Conservation (phyloP, 2,797 vertebrate species). For the Fistularia commersonii region DNA sequence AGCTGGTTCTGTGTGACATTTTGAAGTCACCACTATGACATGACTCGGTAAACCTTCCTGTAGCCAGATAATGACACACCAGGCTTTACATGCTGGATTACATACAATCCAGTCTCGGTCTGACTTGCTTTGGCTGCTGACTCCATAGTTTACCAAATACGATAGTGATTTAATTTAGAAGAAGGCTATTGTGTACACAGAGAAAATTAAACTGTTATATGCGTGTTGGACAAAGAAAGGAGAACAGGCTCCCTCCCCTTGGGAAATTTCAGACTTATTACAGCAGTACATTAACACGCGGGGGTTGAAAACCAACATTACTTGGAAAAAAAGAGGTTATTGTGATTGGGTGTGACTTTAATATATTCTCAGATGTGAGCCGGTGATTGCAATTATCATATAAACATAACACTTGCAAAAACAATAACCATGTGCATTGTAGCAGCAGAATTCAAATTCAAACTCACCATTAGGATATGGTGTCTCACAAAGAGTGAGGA, state of each 20-base stretch:
- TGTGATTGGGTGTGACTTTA: conserved; percentile 1
- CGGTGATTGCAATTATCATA: background rate
- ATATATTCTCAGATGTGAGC: conserved; percentile 1
- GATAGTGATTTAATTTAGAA: conserved; percentile 38
- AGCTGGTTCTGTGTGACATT: conserved; percentile 31
- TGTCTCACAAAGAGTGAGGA: conserved; percentile 97
- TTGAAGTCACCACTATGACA: conserved; percentile 46
- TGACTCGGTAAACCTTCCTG: conserved; percentile 53
- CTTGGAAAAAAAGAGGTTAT: conserved; percentile 42
- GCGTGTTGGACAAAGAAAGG: conserved; percentile 35
- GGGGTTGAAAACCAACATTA: conserved; percentile 27
- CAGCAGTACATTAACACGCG: conserved; percentile 27
- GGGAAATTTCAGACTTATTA: conserved; percentile 63
- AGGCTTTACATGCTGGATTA: conserved; percentile 35
- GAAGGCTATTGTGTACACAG: conserved; percentile 29
- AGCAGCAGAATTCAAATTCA: too few species aligned
- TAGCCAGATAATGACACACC: conserved; percentile 17
- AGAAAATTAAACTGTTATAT: conserved; percentile 42
- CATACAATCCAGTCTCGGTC: conserved; percentile 9
- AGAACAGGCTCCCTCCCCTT: conserved; percentile 38
- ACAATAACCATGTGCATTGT: background rate
- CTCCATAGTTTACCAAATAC: conserved; percentile 29
- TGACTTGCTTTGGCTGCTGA: conserved; percentile 29
- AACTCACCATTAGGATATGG: conserved; percentile 88
- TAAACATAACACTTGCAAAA: conserved; percentile 1